Evolutionary conservation across 2,888 invertebrate genomes (phyloP), one percentile per base, ranked within the genome.

Genomic region (Thyatira batis): DNA sequence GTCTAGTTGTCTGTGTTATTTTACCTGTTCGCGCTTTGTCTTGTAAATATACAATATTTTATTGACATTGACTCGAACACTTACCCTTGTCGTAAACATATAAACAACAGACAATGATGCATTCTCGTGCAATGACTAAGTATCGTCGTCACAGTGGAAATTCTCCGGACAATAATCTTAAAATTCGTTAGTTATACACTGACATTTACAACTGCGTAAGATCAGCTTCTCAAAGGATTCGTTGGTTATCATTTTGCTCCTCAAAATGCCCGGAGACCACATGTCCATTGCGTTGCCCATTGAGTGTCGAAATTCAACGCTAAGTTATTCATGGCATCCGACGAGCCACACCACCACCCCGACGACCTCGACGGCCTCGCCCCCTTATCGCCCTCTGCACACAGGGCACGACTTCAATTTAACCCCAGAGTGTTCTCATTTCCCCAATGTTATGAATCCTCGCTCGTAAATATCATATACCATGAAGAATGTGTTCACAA

Each of bases 311-410:
- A 81, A 79, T 79, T 73, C 65, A 58, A 56, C 63, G 63, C 70
- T 86, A 71, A 85, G 60, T 84, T 87, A 89, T 87, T 85, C 84
- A 87, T 84, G 79, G 69, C 75, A 75, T 75, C 71, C 69, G 74
- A 66, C 74, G 69, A 65, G 65, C 71, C 56, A 61, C 57, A 54
- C 63, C 63, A 54, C 70, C 53, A 59, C 63, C 63, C 58, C 64
- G 59, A 57, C 63, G 63, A 63, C 65, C 69, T 60, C 65, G 52
- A 52, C 49, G 50, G 57, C 57, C 62, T 65, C 71, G 71, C 71
- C 73, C 78, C 76, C 77, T 76, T 79, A 78, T 80, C 74, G 63
- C 74, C 72, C 76, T 73, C 71, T 79, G 76, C 79, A 81, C 73
- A 81, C 79, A 71, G 76, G 78, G 74, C 78, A 79, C 79, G 77